Evolutionary conservation across 2,797 vertebrate species (phyloP).

Genomic region (Amniataba percoides): DNA sequence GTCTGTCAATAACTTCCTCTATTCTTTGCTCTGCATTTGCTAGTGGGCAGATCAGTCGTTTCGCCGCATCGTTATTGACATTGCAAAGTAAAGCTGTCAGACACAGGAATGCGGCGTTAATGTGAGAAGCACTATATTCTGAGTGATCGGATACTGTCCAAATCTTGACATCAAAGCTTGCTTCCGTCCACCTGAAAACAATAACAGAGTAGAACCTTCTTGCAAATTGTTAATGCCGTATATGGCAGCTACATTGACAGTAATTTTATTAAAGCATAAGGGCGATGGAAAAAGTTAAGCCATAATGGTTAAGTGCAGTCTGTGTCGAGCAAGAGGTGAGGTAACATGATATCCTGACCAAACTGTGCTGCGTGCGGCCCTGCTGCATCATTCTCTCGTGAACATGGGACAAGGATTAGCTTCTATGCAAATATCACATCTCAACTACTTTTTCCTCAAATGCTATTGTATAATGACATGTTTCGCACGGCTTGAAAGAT

Average conservation of each 20-base stretch:
- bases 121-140: constrained; percentile 74
- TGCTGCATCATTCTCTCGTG: constrained; percentile 62
- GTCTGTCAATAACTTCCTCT: constrained; percentile 79
- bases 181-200: constrained; percentile 51
- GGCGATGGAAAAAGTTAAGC: constrained; percentile 57
- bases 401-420: constrained; percentile 39
- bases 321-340: constrained; percentile 68
- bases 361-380: constrained; percentile 74
- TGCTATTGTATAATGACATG: constrained; percentile 38
- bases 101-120: constrained; percentile 71
- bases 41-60: constrained; percentile 62
- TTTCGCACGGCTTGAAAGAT: constrained; percentile 46
- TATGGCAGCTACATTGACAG: constrained; percentile 33
- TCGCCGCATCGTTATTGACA: constrained; percentile 72
- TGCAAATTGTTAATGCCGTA: constrained; percentile 30
- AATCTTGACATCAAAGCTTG: constrained; percentile 57
- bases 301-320: constrained; percentile 72
- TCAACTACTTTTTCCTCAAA: constrained; percentile 34
- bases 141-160: constrained; percentile 65
- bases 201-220: constrained; percentile 23
- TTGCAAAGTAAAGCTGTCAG: constrained; percentile 73
- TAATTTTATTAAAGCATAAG: constrained; percentile 60
- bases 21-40: constrained; percentile 58
- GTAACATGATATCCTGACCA: constrained; percentile 79
- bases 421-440: constrained; percentile 44